Evolutionary conservation across 2,113 vertebrate species (phyloP), one percentile per base, ranked within the genome.

Genomic region (Pyxicephalus adspersus): DNA sequence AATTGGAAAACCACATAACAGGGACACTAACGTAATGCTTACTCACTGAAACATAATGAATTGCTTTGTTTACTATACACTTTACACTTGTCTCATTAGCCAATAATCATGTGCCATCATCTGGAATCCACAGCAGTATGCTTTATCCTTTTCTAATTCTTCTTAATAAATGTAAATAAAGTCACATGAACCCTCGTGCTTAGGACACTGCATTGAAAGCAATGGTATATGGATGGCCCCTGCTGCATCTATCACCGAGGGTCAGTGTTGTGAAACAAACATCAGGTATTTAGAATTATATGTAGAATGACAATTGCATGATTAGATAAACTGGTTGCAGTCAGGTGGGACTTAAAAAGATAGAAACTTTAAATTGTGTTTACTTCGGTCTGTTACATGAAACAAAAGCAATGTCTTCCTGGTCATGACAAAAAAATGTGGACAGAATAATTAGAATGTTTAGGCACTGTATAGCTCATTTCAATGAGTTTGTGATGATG

Each of bases 121-220:
- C 20, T 15, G 23, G 18, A 20, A 17, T 20, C 31, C 2, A 3
- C 17, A 15, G 58, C 34, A 57, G 16, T 4, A 26, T 15, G 16
- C 28, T 25, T 72, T 71, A 50, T 4, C 28, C 2, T 20, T 31
- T 22, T 25, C 8, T 23, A 29, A 23, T 31, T 51, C 55, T 51
- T 26, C 57, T 71, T 72, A 73, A 34, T 72, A 19, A 70, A 52
- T 80, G 66, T 71, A 71, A 71, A 80, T 71, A 80, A 3, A 71
- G 20, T 73, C 25, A 29, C 18, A 19, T 25, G 64, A 17, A 34
- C 45, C 4, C 22, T 18, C 11, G 25, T 51, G 4, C 16, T 45
- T 9, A 17, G 26, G 63, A 61, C 20, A 17, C 17, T 22, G n/a
- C 51, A 58, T 61, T 22, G 54, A 22, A 13, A 5, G 38, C 9